Base-by-base conservation (phyloP, 2,888 invertebrate genomes). In the Cremastinae sp. region DNA sequence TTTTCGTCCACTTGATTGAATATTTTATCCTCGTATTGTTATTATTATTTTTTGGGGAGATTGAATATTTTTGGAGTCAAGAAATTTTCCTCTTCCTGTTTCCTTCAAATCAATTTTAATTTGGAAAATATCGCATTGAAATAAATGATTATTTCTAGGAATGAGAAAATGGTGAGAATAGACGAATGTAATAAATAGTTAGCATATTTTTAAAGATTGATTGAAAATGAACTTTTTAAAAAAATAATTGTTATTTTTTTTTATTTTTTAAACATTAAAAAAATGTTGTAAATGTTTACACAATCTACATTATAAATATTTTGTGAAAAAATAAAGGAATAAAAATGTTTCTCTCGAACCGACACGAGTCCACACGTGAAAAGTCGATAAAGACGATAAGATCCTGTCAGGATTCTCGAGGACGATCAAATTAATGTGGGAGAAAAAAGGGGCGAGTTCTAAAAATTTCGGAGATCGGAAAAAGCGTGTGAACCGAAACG, bases 341-440 rank as follows among this genome's bases (percentile, higher is more conserved):
- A 14, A 53, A 53, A 22, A 22, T 20, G 53, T 20, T n/a, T 10
- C 22, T 16, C 5, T 18, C 9, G 18, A 18, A 16, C 18, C 9
- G 49, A 22, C 35, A 37, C 62, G 61, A 56, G 74, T 39, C 37
- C 61, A 68, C 68, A 58, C 66, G 58, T 51, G 39, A 16, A 41
- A 47, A 64, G 45, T 20, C 70, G 75, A 79, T 78, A 79, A 75
- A 68, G 5, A 28, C 76, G 79, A 81, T 81, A 80, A 82, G 78
- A 77, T 80, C 77, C 74, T 61, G 75, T 70, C 65, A 71, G 61
- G 73, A 75, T 64, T 66, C 65, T 47, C 61, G 53, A 56, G 65
- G 49, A 77, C 76, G 61, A 68, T 77, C 75, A 78, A 79, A 82
- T 78, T 73, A 80, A 79, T 81, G 81, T 81, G 81, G 82, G 82